Evolutionary conservation across 2,113 vertebrate genomes (phyloP), one percentile per base, ranked within the genome.

Genomic region (Seriola quinqueradiata): DNA sequence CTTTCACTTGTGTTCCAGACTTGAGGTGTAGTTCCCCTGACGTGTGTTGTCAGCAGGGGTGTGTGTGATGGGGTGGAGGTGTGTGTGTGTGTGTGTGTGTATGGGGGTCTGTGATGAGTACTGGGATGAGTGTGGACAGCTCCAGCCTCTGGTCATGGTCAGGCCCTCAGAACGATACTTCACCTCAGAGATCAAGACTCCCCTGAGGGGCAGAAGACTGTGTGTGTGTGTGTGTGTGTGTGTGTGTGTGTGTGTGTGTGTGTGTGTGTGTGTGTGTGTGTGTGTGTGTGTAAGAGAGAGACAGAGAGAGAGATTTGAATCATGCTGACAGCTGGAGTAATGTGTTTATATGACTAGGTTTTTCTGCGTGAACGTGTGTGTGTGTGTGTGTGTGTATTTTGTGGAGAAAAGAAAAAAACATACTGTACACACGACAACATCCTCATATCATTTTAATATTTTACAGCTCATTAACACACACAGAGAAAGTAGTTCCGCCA

Each of bases 41-140:
- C 44, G 14, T 46, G 42, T 74, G 19, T 40, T 54, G 21, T 65
- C 60, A 40, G 72, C 32, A 40, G 44, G 17, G 17, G 9, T 40
- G 34, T 16, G 10, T 42, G 73, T 32, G 48, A 4, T 10, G 11
- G 9, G n/a, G 21, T 23, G 21, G n/a, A 3, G 25, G 60, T 21
- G 34, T 28, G 28, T 28, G 25, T 25, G 25, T 25, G 25, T 25
- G 25, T 25, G 25, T 25, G 28, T 28, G 28, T 28, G 28, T 28
- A 28, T 28, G 5, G 12, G 13, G 55, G 11, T 11, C 25, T 32
- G 36, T 52, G 63, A 42, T 55, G 73, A 52, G 46, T 17, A 23
- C 21, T 7, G 32, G 28, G 50, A 67, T 76, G 38, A 67, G 42
- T 25, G 32, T 38, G 28, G 75, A 69, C 75, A 78, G 55, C n/a